Percentiles rank a stretch among this genome's conserved stretches.
Conservation (phyloP, 2,113 vertebrate genomes). For the Oncorhynchus nerka region DNA sequence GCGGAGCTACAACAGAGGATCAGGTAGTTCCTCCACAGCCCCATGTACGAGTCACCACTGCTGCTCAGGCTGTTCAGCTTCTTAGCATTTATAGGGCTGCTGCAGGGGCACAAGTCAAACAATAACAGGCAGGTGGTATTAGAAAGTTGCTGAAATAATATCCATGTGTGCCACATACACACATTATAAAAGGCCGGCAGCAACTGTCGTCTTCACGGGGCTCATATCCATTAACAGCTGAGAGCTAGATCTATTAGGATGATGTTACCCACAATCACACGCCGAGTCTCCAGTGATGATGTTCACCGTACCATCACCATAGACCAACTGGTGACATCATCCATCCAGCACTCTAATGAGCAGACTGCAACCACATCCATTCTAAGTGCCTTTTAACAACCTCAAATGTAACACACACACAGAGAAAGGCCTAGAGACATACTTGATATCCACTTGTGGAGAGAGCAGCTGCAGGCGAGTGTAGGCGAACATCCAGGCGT, state of each 20-base stretch:
- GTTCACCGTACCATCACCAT: not conserved
- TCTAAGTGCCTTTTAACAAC: not conserved
- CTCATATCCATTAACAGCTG: not conserved
- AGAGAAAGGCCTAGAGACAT: conserved; percentile 50
- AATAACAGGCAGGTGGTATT: not conserved
- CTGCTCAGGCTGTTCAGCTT: conserved; percentile 89
- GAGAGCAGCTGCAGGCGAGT: conserved; percentile 93
- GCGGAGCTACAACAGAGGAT: conserved; percentile 97
- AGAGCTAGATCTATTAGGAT: not conserved
- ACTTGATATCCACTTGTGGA: conserved; percentile 98
- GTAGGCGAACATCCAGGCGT: conserved; percentile 97
- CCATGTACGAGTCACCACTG: conserved; percentile 90
- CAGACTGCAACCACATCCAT: conserved; percentile 6
- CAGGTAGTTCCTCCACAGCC: conserved; percentile 98
- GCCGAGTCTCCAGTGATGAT: not conserved
- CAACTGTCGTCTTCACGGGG: not conserved
- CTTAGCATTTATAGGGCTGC: conserved; percentile 98
- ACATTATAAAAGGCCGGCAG: no score
- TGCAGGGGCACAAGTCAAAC: conserved; percentile 46
- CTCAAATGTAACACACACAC: no score
- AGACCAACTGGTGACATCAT: conserved; percentile 5
- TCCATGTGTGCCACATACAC: no score
- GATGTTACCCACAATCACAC: not conserved
- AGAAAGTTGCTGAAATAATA: no score
- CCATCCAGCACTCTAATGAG: not conserved